Evolutionary conservation across 2,113 vertebrate species (phyloP).

Genomic region (Phodopus roborovskii): DNA sequence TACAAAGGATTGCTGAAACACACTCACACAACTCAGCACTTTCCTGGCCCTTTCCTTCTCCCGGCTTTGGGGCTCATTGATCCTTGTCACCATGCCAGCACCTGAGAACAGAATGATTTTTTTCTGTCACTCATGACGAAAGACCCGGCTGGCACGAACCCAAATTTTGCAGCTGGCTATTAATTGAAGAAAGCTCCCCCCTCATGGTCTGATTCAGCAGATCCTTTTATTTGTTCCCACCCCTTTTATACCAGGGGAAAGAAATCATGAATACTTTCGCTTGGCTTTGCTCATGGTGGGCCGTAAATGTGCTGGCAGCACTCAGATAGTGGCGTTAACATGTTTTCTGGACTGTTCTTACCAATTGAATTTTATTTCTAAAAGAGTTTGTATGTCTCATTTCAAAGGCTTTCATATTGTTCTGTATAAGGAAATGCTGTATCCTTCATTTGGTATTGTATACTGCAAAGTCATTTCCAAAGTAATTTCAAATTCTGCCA

Average conservation of each 20-base stretch:
- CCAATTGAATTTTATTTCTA: conserved; percentile 69
- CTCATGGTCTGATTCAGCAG: conserved; percentile 79
- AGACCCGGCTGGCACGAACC: conserved; percentile 79
- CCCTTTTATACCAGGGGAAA: conserved; percentile 62
- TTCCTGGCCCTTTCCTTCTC: not conserved
- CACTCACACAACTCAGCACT: not conserved
- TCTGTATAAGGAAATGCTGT: not conserved
- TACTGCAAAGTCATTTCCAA: not conserved
- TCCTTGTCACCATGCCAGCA: conserved; percentile 71
- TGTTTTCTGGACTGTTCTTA: conserved; percentile 61
- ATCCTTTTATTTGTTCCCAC: conserved; percentile 66
- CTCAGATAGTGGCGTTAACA: conserved; percentile 52
- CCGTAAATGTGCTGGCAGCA: conserved; percentile 50
- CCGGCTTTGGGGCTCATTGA: conserved; percentile 31
- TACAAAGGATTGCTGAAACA: conserved; percentile 6
- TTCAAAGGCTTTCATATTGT: conserved; percentile 25
- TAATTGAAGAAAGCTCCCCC: conserved; percentile 84
- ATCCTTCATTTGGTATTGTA: not conserved
- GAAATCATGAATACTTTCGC: conserved; percentile 64
- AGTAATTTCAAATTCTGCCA: not conserved
- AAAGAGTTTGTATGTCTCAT: conserved; percentile 46
- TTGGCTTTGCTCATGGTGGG: conserved; percentile 56
- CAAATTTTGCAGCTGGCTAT: conserved; percentile 84
- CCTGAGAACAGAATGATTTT: conserved; percentile 77
- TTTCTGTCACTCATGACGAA: conserved; percentile 77